These are phyloP conservation scores for Oncopeltus fasciatus DNA, from an alignment of 1,140 invertebrate genomes.

Conservation along the genomic window DNA sequence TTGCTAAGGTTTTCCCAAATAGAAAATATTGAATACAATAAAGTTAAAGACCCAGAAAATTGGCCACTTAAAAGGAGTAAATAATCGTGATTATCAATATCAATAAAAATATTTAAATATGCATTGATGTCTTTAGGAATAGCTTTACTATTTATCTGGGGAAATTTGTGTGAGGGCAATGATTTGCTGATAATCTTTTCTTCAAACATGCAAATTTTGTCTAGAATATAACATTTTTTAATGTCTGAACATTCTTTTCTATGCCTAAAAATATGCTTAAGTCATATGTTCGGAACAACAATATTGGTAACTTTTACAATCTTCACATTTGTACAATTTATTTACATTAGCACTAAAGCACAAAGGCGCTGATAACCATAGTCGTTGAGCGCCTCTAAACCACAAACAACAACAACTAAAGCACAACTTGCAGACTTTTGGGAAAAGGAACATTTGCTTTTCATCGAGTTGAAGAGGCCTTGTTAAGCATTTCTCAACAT, in stretches of 20 bases:
- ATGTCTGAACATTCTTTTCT: not conserved
- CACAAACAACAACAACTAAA: no score
- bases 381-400: no score
- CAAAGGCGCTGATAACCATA: no score
- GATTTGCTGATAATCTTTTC: not conserved
- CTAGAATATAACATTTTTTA: not conserved
- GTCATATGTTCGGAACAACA: not conserved
- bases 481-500: not conserved
- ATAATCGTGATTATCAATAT: not conserved
- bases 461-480: not conserved
- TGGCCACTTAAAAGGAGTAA: not conserved
- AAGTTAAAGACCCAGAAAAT: not conserved
- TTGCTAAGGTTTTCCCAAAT: not conserved
- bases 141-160: not conserved
- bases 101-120: not conserved
- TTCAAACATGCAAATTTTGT: not conserved
- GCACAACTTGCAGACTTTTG: not conserved
- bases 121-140: not conserved
- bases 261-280: not conserved
- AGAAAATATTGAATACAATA: not conserved
- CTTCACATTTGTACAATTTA: not conserved
- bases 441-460: constrained; percentile 3
- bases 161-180: not conserved
- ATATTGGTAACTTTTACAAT: not conserved
- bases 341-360: not conserved